A percentile compares a stretch with the other conserved stretches of the same genome.
Evolutionary conservation across 2,888 invertebrate genomes (phyloP).

Genomic region (Mesoligia furuncula): DNA sequence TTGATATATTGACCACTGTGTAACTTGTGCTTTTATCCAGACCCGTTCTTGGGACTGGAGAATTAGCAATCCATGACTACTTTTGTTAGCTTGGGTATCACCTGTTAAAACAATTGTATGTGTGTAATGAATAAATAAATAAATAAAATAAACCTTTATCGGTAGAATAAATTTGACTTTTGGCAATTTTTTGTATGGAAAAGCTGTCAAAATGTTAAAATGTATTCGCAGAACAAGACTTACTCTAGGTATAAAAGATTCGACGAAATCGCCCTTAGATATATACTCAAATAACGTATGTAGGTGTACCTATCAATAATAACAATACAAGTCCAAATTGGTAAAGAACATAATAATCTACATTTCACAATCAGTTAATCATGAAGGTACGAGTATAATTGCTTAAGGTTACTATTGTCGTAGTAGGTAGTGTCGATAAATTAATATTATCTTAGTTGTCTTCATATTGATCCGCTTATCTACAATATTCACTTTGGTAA

Average conservation of each 20-base stretch:
- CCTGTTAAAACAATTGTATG: too few species aligned
- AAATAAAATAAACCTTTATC: too few species aligned
- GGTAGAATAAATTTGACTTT: neutral
- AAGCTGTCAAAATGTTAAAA: neutral
- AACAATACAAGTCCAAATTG: neutral
- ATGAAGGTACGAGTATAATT: conserved; percentile 5
- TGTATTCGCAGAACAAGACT: neutral
- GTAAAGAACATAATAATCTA: neutral
- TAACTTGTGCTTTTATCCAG: too few species aligned
- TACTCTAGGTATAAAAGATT: neutral
- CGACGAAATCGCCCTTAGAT: neutral
- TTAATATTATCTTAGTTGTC: conserved; percentile 17
- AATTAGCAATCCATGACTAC: too few species aligned
- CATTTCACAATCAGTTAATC: neutral
- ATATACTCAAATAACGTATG: neutral
- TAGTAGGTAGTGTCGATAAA: too few species aligned
- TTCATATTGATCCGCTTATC: neutral
- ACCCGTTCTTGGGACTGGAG: too few species aligned
- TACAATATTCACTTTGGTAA: neutral
- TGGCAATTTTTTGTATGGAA: neutral
- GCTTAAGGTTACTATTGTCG: too few species aligned
- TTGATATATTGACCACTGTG: too few species aligned
- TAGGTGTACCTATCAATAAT: neutral
- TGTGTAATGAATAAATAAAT: too few species aligned
- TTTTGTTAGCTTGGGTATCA: too few species aligned